Percentiles rank a stretch among this genome's conserved stretches.
phyloP scores from a whole-genome alignment of 2,888 invertebrate species.

The Clivina fossor region DNA sequence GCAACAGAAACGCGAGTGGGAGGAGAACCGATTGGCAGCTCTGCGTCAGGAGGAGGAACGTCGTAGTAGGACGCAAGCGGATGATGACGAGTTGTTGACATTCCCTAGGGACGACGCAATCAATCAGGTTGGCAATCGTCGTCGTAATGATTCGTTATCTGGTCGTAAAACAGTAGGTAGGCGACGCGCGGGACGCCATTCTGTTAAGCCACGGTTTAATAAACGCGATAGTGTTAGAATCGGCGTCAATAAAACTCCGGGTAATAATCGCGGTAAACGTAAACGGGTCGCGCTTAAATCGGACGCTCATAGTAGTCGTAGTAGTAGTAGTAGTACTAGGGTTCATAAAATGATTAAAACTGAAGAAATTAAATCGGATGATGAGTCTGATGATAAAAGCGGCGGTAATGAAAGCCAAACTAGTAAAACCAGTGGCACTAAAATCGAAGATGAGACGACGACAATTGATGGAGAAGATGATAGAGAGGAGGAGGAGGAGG shows the following conservation, averaged over 20 bases:
- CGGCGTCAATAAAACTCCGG: not conserved
- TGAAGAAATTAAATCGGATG: conserved; percentile 30
- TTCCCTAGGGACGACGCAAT: conserved; percentile 76
- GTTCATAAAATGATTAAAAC: too few relatives aligned
- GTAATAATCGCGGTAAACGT: not conserved
- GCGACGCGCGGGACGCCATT: too few relatives aligned
- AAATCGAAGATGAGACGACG: conserved; percentile 21
- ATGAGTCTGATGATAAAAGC: conserved; percentile 44
- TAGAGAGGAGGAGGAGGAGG: too few relatives aligned
- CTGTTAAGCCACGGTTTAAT: conserved; percentile 31
- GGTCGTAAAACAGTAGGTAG: conserved; percentile 37
- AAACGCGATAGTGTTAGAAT: conserved; percentile 26
- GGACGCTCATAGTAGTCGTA: conserved; percentile 36
- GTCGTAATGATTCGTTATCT: too few relatives aligned
- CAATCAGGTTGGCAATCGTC: conserved; percentile 82
- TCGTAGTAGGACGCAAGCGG: conserved; percentile 59
- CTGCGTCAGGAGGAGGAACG: conserved; percentile 67
- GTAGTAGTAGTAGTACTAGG: too few relatives aligned
- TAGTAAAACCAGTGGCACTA: conserved; percentile 37
- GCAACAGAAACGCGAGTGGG: conserved; percentile 84
- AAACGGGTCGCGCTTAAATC: too few relatives aligned
- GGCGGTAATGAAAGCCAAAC: conserved; percentile 29
- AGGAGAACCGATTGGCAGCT: conserved; percentile 76
- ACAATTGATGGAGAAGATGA: too few relatives aligned
- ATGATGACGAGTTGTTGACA: conserved; percentile 67